Conservation (phyloP, 2,113 vertebrate genomes). For the Symphodus melops region DNA sequence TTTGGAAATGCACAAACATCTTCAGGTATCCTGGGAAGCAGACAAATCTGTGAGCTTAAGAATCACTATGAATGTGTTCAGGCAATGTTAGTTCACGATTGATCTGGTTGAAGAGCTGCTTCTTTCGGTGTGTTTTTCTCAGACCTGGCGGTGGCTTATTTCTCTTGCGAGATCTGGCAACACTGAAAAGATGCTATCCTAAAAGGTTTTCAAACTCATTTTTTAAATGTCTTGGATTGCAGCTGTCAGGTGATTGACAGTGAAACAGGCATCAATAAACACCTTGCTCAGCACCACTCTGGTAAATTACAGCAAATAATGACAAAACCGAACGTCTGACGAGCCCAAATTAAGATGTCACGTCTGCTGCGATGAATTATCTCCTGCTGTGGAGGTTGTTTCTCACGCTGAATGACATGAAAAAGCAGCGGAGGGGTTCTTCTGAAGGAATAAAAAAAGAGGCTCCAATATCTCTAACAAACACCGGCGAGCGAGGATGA, state of each 20-base stretch:
- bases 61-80: too few relatives aligned
- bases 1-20: not conserved
- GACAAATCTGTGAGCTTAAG: not conserved
- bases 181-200: not conserved
- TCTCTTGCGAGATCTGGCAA: too few relatives aligned
- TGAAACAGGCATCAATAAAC: not conserved
- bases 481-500: constrained; percentile 17
- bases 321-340: constrained; percentile 54
- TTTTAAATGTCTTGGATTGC: not conserved
- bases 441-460: constrained; percentile 21
- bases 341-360: constrained; percentile 59
- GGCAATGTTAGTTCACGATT: too few relatives aligned
- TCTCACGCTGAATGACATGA: constrained; percentile 4
- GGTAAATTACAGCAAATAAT: constrained; percentile 27
- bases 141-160: too few relatives aligned
- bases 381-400: constrained; percentile 16
- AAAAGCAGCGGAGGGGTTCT: not conserved
- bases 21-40: not conserved
- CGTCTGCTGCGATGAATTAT: constrained; percentile 49
- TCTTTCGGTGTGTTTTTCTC: too few relatives aligned
- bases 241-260: constrained; percentile 38
- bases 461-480: constrained; percentile 25
- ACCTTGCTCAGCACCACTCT: constrained; percentile 5
- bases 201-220: not conserved
- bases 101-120: too few relatives aligned